Evolutionary conservation across 2,797 vertebrate species (phyloP), one percentile per base, ranked within the genome.

Genomic region (Enteromius thamalakanensis): DNA sequence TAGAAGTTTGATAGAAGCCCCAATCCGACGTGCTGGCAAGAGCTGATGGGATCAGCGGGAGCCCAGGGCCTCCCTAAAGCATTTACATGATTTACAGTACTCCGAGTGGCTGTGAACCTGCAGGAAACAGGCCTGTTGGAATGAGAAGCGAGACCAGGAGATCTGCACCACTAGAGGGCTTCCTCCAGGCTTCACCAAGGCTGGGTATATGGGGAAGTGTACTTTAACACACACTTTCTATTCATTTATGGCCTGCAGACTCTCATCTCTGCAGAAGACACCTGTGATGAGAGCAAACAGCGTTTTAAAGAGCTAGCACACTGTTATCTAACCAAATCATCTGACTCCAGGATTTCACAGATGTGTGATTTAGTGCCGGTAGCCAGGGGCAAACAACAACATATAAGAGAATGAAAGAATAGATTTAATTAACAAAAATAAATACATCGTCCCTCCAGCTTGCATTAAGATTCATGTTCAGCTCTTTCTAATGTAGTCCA

Each of bases 141-240:
- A 55, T 55, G 9, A 40, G 40, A 70, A 40, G 37, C 0, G 11
- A 60, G 23, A 4, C 4, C 21, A 68, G 12, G 45, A 21, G 60
- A 42, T 68, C 47, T 67, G 34, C 49, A 76, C 81, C 81, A 82
- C 81, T 75, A 82, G 80, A 82, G 71, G 81, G 71, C 72, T 76
- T 76, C 45, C 80, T 42, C 42, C 29, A 8, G 70, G 70, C 45
- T 75, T 34, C 15, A 75, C 29, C n/a, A 1, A 68, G 21, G 47
- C 11, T 68, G 29, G 5, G 8, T 29, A 58, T 60, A 32, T 32
- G 29, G 6, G 17, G 53, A 80, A 69, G 49, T 21, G n/a, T 55
- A 64, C 32, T 40, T 67, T 40, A 47, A 79, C 67, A 81, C 1
- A 9, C 62, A 11, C 23, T 62, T 37, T 23, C 21, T 2, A 79